These are phyloP conservation scores for Drosophila saltans DNA, from an alignment of 1,140 invertebrate genomes.

Conservation along the genomic window DNA sequence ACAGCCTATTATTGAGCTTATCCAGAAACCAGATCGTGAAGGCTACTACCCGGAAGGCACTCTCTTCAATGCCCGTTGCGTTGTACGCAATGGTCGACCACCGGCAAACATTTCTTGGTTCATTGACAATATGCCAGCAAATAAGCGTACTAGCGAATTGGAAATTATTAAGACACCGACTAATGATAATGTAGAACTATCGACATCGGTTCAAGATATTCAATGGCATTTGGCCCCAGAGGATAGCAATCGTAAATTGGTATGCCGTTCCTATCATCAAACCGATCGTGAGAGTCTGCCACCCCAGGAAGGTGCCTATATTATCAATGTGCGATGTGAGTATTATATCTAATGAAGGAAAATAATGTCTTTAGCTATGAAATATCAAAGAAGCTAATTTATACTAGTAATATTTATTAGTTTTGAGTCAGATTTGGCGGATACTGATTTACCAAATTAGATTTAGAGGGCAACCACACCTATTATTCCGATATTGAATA, in stretches of 20 bases:
- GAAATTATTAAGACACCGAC: constrained; percentile 83
- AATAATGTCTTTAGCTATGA: too few relatives aligned
- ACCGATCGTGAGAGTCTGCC: constrained; percentile 74
- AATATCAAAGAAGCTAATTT: too few relatives aligned
- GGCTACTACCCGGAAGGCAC: constrained; percentile 86
- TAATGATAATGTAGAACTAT: constrained; percentile 83
- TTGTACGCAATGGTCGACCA: constrained; percentile 87
- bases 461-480: too few relatives aligned
- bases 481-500: too few relatives aligned
- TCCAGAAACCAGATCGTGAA: constrained; percentile 81
- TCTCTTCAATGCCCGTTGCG: constrained; percentile 86
- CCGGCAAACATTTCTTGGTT: constrained; percentile 89
- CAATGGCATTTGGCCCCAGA: constrained; percentile 85
- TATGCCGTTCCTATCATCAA: constrained; percentile 87
- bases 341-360: constrained; percentile 3
- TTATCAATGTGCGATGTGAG: constrained; percentile 74
- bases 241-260: constrained; percentile 87
- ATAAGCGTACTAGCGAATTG: constrained; percentile 84
- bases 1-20: constrained; percentile 85
- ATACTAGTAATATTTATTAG: too few relatives aligned
- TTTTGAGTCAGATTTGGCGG: too few relatives aligned
- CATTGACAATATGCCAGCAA: constrained; percentile 86
- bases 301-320: constrained; percentile 70
- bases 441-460: too few relatives aligned
- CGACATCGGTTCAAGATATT: constrained; percentile 87